Evolutionary conservation across 1,140 invertebrate species (phyloP).

Genomic region (Tyrophagus putrescentiae): DNA sequence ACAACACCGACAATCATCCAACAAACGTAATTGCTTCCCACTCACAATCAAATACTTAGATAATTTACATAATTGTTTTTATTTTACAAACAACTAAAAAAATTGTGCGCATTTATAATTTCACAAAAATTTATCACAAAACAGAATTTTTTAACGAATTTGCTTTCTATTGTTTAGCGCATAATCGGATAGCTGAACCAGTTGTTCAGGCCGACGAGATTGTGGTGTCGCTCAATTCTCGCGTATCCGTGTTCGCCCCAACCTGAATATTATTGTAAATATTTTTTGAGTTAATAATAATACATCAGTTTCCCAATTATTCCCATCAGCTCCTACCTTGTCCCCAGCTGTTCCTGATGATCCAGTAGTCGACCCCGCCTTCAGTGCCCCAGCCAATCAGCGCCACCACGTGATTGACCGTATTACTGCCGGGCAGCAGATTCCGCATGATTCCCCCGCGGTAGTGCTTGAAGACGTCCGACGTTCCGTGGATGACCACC

Average conservation of each 20-base stretch:
- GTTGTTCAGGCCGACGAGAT: conserved; percentile 33
- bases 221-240: conserved; percentile 34
- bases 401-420: not conserved
- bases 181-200: not conserved
- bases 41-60: too few species aligned
- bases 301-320: conserved; percentile 35
- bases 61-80: too few species aligned
- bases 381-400: conserved; percentile 20
- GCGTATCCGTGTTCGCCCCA: conserved; percentile 38
- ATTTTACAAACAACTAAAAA: too few species aligned
- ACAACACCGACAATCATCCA: too few species aligned
- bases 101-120: too few species aligned
- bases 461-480: not conserved
- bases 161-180: not conserved
- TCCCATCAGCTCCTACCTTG: conserved; percentile 35
- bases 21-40: too few species aligned
- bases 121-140: too few species aligned
- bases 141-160: too few species aligned
- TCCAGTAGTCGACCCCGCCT: conserved; percentile 52
- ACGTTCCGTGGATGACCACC: not conserved
- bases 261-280: too few species aligned
- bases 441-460: not conserved
- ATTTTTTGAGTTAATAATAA: too few species aligned
- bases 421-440: not conserved
- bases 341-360: conserved; percentile 82